A percentile compares a stretch with the other conserved stretches of the same genome.
Conservation (phyloP, 2,113 vertebrate species). For the Tragelaphus strepsiceros region DNA sequence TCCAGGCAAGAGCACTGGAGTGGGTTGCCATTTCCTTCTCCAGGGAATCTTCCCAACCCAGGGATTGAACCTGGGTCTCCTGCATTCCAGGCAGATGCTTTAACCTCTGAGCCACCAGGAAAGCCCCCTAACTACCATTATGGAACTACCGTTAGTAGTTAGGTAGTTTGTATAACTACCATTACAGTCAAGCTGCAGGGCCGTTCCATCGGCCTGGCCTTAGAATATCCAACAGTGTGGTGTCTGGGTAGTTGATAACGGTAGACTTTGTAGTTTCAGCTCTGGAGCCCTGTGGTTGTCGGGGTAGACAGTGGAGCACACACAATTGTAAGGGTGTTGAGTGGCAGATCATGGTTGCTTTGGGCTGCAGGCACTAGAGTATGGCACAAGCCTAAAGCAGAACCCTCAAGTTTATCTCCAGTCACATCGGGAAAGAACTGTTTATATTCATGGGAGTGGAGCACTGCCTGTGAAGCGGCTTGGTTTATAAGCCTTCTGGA, state of each 20-base stretch:
- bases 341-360: background rate
- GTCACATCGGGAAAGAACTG: background rate
- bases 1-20: too few relatives aligned
- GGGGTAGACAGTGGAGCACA: background rate
- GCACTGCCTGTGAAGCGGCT: background rate
- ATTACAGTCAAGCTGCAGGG: background rate
- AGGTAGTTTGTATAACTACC: background rate
- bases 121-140: too few relatives aligned
- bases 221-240: background rate
- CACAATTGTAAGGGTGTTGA: background rate
- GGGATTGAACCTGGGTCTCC: too few relatives aligned
- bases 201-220: background rate
- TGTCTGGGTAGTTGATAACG: background rate
- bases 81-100: too few relatives aligned
- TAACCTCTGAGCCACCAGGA: too few relatives aligned
- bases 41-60: too few relatives aligned
- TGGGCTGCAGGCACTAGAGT: background rate
- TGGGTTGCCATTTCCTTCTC: too few relatives aligned
- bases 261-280: background rate
- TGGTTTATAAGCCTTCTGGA: background rate
- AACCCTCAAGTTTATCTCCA: background rate
- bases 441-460: background rate
- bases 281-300: background rate
- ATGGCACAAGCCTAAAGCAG: background rate
- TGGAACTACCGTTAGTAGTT: too few relatives aligned